These are phyloP conservation scores for Junonia oenone DNA, from an alignment of 2,888 invertebrate genomes.

Conservation along the genomic window DNA sequence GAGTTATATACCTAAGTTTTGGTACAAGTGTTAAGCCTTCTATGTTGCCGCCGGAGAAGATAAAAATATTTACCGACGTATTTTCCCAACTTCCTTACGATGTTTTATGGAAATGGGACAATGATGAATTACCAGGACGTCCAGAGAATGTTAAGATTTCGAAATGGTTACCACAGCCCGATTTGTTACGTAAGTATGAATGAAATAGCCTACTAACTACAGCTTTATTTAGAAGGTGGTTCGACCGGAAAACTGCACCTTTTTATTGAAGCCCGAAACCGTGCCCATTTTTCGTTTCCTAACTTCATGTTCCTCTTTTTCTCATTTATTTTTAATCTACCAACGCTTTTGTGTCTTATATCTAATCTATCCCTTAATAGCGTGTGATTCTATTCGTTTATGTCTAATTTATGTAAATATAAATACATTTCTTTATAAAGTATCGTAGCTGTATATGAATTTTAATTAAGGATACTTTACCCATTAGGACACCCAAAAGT, in stretches of 20 bases:
- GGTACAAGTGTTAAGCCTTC: constrained; percentile 48
- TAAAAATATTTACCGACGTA: constrained; percentile 36
- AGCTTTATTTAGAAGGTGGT: no score
- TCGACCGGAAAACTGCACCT: no score
- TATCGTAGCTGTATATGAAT: neutral
- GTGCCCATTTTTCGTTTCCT: no score
- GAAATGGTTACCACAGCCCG: constrained; percentile 47
- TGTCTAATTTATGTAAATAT: no score
- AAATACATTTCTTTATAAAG: no score
- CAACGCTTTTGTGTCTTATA: no score
- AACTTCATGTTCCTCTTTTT: no score
- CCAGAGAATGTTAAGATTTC: constrained; percentile 43
- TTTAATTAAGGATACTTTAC: neutral
- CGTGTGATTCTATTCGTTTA: no score
- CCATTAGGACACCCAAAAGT: constrained; percentile 49
- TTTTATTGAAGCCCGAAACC: no score
- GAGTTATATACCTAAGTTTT: constrained; percentile 51
- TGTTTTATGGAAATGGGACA: constrained; percentile 51
- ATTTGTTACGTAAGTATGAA: constrained; percentile 19
- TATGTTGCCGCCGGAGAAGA: constrained; percentile 33
- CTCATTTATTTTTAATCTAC: no score
- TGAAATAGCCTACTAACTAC: no score
- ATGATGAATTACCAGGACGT: constrained; percentile 36
- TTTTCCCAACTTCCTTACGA: constrained; percentile 45
- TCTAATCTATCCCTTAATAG: no score